Evolutionary conservation across 2,113 vertebrate genomes (phyloP).

Genomic region (Hylia prasina): DNA sequence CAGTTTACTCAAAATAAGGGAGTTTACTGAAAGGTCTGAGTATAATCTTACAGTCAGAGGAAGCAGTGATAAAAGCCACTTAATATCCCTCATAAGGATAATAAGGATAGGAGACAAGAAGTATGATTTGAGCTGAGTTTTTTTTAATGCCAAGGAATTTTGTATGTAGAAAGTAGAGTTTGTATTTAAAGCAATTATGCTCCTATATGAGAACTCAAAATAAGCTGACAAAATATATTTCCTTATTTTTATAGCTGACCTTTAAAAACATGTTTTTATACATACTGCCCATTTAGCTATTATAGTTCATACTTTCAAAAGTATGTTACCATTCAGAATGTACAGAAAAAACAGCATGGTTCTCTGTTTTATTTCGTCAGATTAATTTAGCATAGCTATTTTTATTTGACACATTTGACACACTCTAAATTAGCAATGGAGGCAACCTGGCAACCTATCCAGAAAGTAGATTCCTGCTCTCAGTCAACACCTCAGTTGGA

Average conservation of each 20-base stretch:
- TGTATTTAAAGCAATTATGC: neutral
- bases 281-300: neutral
- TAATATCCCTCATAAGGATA: neutral
- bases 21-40: neutral
- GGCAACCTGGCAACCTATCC: neutral
- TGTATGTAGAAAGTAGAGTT: neutral
- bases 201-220: neutral
- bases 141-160: neutral
- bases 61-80: neutral
- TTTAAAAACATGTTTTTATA: neutral
- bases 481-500: neutral
- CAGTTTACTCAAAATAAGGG: neutral
- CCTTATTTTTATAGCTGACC: neutral
- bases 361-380: neutral
- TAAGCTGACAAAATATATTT: neutral
- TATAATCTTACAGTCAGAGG: neutral
- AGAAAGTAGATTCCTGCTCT: neutral
- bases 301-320: neutral
- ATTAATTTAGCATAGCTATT: neutral
- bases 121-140: fast-evolving
- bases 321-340: neutral
- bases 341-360: neutral
- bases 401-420: neutral
- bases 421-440: neutral
- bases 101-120: neutral